Conservation (phyloP, 2,888 invertebrate species). For the Zaprionus lineosus region DNA sequence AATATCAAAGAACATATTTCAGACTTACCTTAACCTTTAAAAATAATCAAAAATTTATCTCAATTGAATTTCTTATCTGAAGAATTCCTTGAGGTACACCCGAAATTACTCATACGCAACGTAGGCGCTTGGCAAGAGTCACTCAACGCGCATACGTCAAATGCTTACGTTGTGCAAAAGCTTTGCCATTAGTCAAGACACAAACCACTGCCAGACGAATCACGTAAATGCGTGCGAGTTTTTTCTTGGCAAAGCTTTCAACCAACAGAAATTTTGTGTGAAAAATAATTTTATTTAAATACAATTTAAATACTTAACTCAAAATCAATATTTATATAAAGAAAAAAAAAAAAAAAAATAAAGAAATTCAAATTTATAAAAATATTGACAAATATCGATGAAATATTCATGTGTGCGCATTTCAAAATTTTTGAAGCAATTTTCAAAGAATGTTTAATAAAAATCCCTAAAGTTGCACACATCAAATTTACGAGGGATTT, state of each 20-base stretch:
- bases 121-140: slow-evolving; percentile 21
- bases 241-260: too few relatives aligned
- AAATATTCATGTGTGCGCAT: too few relatives aligned
- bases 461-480: background rate
- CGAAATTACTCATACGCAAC: slow-evolving; percentile 60
- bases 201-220: slow-evolving; percentile 32
- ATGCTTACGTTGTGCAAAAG: background rate
- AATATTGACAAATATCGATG: background rate
- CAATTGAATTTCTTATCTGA: too few relatives aligned
- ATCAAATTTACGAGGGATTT: slow-evolving; percentile 23
- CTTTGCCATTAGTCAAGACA: slow-evolving; percentile 39
- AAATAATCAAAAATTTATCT: too few relatives aligned
- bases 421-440: too few relatives aligned
- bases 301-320: background rate
- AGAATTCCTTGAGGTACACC: too few relatives aligned
- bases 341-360: background rate
- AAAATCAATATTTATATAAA: too few relatives aligned
- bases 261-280: background rate
- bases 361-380: background rate
- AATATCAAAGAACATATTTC: too few relatives aligned
- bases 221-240: slow-evolving; percentile 18
- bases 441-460: too few relatives aligned
- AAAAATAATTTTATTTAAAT: background rate
- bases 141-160: slow-evolving; percentile 37
- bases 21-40: too few relatives aligned